A percentile compares a stretch with the other conserved stretches of the same genome.
Conservation (phyloP, 2,888 invertebrate species). For the Schrankia costaestrigalis region DNA sequence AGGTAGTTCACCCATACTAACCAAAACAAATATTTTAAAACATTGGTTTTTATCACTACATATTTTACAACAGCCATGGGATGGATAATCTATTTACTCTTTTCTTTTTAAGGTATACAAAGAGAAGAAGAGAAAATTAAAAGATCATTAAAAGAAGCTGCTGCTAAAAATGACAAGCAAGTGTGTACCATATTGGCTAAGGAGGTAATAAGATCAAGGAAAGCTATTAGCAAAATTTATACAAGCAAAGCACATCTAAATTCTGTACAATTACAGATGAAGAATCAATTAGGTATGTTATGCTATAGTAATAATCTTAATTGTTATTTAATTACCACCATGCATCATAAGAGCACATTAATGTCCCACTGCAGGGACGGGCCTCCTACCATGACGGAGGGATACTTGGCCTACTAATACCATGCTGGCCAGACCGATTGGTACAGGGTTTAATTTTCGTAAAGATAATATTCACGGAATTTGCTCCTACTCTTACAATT, state of each 20-base stretch:
- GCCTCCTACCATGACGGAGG: no score
- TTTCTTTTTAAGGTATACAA: slow-evolving; percentile 87
- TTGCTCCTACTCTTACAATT: no score
- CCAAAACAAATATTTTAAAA: no score
- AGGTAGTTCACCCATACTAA: no score
- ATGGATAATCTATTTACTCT: not conserved
- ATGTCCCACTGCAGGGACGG: no score
- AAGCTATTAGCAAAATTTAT: slow-evolving; percentile 94
- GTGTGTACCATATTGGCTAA: slow-evolving; percentile 96
- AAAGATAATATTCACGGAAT: no score
- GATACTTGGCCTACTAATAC: no score
- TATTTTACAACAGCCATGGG: not conserved
- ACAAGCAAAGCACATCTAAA: slow-evolving; percentile 98
- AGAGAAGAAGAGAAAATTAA: slow-evolving; percentile 99
- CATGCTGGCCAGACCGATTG: no score
- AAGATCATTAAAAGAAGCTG: slow-evolving; percentile 95
- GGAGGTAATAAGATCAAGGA: slow-evolving; percentile 93
- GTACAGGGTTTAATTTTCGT: no score
- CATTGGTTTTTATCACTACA: no score
- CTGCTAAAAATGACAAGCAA: slow-evolving; percentile 95
- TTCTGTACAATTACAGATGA: slow-evolving; percentile 98
- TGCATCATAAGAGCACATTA: no score
- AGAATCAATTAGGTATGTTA: slow-evolving; percentile 93
- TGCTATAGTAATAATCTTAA: not conserved
- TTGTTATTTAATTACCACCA: no score